A percentile compares a stretch with the other conserved stretches of the same genome.
Evolutionary conservation across 2,113 vertebrate species (phyloP).

Genomic region (Lontra canadensis): DNA sequence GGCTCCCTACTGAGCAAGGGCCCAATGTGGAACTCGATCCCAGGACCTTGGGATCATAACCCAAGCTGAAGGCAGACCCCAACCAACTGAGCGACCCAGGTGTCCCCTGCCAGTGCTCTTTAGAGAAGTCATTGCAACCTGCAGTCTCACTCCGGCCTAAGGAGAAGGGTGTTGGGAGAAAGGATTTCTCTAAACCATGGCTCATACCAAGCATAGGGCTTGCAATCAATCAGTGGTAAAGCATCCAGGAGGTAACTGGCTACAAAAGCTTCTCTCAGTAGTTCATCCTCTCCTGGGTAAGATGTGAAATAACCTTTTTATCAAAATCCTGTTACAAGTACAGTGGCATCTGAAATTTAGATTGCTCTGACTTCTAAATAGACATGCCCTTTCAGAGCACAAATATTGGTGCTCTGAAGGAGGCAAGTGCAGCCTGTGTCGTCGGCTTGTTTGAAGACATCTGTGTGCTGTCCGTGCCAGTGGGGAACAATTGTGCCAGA

Average conservation of each 20-base stretch:
- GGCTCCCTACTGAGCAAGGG: background rate
- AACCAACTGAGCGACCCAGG: background rate
- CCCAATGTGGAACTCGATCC: background rate
- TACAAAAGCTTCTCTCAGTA: background rate
- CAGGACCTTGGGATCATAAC: background rate
- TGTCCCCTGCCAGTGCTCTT: background rate
- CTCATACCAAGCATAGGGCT: background rate
- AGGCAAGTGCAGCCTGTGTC: background rate
- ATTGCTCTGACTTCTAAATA: background rate
- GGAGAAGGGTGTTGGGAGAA: background rate
- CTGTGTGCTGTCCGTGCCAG: background rate
- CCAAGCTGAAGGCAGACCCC: background rate
- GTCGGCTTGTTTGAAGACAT: background rate
- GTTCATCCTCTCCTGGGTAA: background rate
- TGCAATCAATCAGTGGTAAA: background rate
- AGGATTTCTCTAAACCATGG: background rate
- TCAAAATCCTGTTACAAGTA: background rate
- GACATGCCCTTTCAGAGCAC: background rate
- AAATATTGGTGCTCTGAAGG: background rate
- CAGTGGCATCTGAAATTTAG: background rate
- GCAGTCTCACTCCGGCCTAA: background rate
- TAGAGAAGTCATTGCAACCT: background rate
- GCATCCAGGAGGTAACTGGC: background rate
- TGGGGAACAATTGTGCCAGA: background rate
- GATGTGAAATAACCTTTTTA: background rate